Evolutionary conservation across 1,140 invertebrate species (phyloP), one percentile per base, ranked within the genome.

Genomic region (Aphelenchoides fujianensis): DNA sequence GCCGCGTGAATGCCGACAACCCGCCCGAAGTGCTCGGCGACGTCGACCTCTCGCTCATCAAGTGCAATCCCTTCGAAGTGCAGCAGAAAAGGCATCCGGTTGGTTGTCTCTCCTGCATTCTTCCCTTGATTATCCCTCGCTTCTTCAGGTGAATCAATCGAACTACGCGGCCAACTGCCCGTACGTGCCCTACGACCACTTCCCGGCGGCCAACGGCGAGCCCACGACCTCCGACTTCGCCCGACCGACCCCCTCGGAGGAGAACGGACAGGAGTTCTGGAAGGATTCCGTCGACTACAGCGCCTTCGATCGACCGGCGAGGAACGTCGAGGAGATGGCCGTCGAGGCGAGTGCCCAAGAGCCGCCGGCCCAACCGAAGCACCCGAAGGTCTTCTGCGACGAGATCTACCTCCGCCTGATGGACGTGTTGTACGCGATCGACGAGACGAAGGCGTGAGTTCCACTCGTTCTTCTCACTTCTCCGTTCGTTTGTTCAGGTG

Each of bases 321-420:
- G 12, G 41, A 48, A 48, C 41, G 41, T 48, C 41, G 12, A 12
- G 41, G 19, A 5, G 23, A 59, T 7, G 34, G 5, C 55, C 7
- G 5, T 59, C 27, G 23, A 7, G 7, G 55, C 5, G 23, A 48
- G 23, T 48, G 41, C 23, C 23, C 41, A 48, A 48, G 23, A 48
- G 23, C 12, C 41, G 23, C 12, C 41, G 23, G 23, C 41, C 41
- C 12, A 5, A 7, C 5, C 55, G 34, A 5, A 30, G 28, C 55
- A 59, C 34, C 55, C 55, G 55, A 59, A 59, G 34, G 5, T 5
- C 12, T 59, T 59, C 34, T 59, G 55, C 19, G 55, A 59, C 55
- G 19, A 59, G 12, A 5, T 59, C 5, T 59, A 59, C 19, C 28
- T 59, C 5, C 5, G 55, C 7, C 34, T 59, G 34, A 19, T 59